Conservation (phyloP, 1,140 invertebrate species). For the Macrosteles quadrilineatus region DNA sequence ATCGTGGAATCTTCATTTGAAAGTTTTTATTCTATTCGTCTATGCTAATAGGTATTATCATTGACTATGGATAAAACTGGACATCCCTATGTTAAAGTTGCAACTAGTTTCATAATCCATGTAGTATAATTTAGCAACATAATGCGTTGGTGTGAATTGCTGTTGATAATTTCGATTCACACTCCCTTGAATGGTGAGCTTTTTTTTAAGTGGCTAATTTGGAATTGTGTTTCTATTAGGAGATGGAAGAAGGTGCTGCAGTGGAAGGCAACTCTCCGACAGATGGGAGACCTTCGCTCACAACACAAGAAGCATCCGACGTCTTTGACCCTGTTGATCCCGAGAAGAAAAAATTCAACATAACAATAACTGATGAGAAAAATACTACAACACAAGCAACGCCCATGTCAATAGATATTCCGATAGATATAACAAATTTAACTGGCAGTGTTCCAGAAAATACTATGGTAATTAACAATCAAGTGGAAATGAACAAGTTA, state of each 20-base stretch:
- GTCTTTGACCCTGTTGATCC: slow-evolving; percentile 15
- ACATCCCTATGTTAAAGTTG: no score
- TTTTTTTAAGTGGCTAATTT: no score
- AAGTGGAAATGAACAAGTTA: not conserved
- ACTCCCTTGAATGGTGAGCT: no score
- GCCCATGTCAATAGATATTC: not conserved
- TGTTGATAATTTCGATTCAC: no score
- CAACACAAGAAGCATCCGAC: not conserved
- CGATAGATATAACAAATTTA: not conserved
- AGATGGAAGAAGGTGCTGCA: not conserved
- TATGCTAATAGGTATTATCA: no score
- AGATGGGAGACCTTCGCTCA: not conserved
- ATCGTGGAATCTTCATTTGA: no score
- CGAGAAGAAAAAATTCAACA: slow-evolving; percentile 4
- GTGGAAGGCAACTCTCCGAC: not conserved
- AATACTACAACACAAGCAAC: not conserved
- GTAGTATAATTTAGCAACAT: no score
- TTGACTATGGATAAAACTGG: no score
- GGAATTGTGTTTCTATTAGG: no score
- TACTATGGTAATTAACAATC: not conserved
- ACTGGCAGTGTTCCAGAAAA: not conserved
- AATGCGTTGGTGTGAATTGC: no score
- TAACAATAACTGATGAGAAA: not conserved
- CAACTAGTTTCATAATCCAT: no score
- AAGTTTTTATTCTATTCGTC: no score